Base-by-base conservation (phyloP, 2,888 invertebrate genomes). In the Lithophane ornitopus region DNA sequence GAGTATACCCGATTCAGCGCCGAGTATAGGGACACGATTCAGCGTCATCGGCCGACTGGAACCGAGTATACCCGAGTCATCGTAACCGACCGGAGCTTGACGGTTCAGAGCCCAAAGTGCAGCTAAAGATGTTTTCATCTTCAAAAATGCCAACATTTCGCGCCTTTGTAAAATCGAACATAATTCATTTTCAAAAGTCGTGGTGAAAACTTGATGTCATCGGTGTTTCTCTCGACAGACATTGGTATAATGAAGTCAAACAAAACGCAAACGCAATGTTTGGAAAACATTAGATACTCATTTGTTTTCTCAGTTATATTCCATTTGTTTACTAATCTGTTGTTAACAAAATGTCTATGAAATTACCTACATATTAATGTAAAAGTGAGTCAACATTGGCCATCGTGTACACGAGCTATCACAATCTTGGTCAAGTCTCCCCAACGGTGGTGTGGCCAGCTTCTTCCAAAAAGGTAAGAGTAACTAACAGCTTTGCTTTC, bases 401-500 rank as follows among this genome's bases (percentile, higher is more conserved):
- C 78, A 78, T 81, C 26, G 62, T 70, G 62, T 83, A 83, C 71
- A 71, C 28, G 49, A 63, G 61, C 54, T 67, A 44, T 3, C 39
- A 56, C 46, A 73, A 14, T 68, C 34, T 67, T 74, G 61, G 81
- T 81, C 77, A 49, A 81, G 81, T 81, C 61, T 82, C 69, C 39
- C 54, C 65, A 61, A 62, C 41, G 75, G 85, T 81, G 82, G 68
- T 67, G 77, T 76, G 65, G 74, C 71, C 85, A 79, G 70, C 74
- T 58, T 70, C 79, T 74, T 54, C 82, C 26, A 6, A 9, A 70
- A 85, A 87, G 88, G 88, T 88, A 86, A 87, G 86, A 76, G 63
- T 76, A 7, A 81, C 80, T 84, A 82, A 87, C 52, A n/a, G 87
- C 85, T 87, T 84, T 41, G 84, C 85, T 85, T 81, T 75, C 61